Evolutionary conservation across 2,113 vertebrate species (phyloP), one percentile per base, ranked within the genome.

Genomic region (Hippocampus guttulatus): DNA sequence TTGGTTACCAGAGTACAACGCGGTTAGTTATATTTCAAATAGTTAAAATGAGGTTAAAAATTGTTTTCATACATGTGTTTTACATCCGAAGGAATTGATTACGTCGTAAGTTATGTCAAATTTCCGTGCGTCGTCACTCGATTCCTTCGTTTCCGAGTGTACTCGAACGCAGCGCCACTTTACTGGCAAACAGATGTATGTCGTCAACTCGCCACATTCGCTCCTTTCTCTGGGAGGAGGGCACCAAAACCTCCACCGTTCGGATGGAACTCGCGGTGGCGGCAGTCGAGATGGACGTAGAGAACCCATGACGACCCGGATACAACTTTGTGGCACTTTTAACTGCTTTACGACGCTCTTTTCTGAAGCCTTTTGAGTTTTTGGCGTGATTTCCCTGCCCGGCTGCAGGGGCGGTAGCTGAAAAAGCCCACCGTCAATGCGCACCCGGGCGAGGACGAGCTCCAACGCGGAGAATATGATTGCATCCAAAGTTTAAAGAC

Each of bases 151-250:
- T 70, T 58, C 76, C 81, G 52, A 73, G 67, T 1, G 65, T 1
- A 0, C 1, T 0, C 77, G 71, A 88, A 88, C 23, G 77, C 82
- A 67, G 20, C 87, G 5, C 9, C 30, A 12, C 0, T 21, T 38
- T 63, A 64, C 0, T 58, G 25, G 45, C 81, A 71, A 81, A 82
- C 89, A 88, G 83, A 90, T 83, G 89, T 88, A 90, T 85, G 89
- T 90, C 89, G 83, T 88, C 82, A 83, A 76, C 80, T 80, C 76
- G 65, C 49, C 10, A 25, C 71, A 9, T 49, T 73, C 62, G 9
- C 71, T 43, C 57, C 76, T 45, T 8, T 23, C 38, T 23, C 57
- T 41, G 47, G 38, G 75, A 76, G 81, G 87, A 84, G 79, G 80
- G 77, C 75, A 72, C 62, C 75, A 41, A 76, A 85, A 87, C 80